Percentiles rank a stretch among this genome's conserved stretches.
These are phyloP conservation scores for Reticulitermes lucifugus DNA, from an alignment of 2,888 invertebrate genomes.

Conservation along the genomic window DNA sequence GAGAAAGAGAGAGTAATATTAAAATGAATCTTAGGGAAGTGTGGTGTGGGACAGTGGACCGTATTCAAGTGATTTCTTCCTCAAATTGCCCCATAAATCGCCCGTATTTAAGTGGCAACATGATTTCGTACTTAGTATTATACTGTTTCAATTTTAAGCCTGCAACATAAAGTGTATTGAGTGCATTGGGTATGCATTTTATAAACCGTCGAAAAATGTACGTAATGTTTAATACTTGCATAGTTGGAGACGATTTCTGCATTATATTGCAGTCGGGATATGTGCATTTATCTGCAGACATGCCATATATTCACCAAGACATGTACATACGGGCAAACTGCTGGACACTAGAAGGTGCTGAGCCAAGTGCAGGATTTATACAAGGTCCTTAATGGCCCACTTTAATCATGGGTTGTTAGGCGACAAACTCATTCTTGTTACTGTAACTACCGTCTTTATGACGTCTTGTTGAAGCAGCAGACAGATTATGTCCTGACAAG, in stretches of 20 bases:
- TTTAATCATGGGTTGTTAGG: slow-evolving; percentile 13
- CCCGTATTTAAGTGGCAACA: too few species aligned
- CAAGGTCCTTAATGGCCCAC: not conserved
- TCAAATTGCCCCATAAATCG: too few species aligned
- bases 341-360: not conserved
- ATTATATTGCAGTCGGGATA: not conserved
- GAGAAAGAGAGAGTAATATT: too few species aligned
- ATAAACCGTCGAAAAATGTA: too few species aligned
- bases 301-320: not conserved
- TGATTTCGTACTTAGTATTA: too few species aligned
- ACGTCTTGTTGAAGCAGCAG: not conserved
- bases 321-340: slow-evolving; percentile 1
- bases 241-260: not conserved
- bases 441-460: not conserved
- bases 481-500: slow-evolving; percentile 11
- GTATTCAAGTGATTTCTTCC: too few species aligned
- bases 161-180: too few species aligned
- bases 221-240: too few species aligned
- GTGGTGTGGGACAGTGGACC: too few species aligned
- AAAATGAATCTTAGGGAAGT: too few species aligned
- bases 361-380: not conserved
- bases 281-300: not conserved
- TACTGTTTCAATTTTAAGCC: too few species aligned
- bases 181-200: too few species aligned
- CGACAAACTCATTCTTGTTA: not conserved